Percentiles rank a stretch among this genome's conserved stretches.
These are phyloP conservation scores for Chironomus striatipennis DNA, from an alignment of 1,140 invertebrate species.

Conservation along the genomic window DNA sequence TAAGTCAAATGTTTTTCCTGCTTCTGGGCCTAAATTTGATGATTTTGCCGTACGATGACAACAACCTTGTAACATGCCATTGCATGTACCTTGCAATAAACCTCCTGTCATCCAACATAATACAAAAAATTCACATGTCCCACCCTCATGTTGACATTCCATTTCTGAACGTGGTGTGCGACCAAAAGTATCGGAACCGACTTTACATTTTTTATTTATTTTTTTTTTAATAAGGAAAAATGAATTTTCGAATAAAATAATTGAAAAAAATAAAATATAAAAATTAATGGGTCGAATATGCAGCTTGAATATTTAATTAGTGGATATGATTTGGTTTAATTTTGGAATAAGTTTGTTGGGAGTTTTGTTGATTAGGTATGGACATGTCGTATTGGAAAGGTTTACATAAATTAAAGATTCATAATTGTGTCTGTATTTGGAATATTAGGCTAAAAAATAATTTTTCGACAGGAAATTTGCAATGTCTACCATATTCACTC, in stretches of 20 bases:
- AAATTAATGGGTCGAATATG: background rate
- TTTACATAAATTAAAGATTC: no score
- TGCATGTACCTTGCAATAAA: conserved; percentile 74
- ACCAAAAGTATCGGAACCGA: background rate
- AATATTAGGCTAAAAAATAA: no score
- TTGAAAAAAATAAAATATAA: background rate
- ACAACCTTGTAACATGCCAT: conserved; percentile 76
- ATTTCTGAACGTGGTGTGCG: conserved; percentile 32
- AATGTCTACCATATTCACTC: no score
- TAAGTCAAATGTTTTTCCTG: conserved; percentile 37
- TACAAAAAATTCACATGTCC: conserved; percentile 85
- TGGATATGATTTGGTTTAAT: background rate
- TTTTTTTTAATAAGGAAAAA: background rate
- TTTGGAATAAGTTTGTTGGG: background rate
- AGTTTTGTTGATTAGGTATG: no score
- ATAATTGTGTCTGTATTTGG: no score
- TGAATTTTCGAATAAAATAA: background rate
- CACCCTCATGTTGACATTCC: conserved; percentile 53
- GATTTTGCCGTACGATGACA: conserved; percentile 71
- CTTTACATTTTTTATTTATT: background rate
- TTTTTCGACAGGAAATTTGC: no score
- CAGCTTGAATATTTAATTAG: background rate
- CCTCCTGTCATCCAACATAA: conserved; percentile 87
- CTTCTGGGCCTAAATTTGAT: conserved; percentile 49
- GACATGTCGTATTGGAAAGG: no score